Percentiles rank a stretch among this genome's conserved stretches.
These are phyloP conservation scores for Anoplophora glabripennis DNA, from an alignment of 1,140 invertebrate genomes.

Conservation along the genomic window DNA sequence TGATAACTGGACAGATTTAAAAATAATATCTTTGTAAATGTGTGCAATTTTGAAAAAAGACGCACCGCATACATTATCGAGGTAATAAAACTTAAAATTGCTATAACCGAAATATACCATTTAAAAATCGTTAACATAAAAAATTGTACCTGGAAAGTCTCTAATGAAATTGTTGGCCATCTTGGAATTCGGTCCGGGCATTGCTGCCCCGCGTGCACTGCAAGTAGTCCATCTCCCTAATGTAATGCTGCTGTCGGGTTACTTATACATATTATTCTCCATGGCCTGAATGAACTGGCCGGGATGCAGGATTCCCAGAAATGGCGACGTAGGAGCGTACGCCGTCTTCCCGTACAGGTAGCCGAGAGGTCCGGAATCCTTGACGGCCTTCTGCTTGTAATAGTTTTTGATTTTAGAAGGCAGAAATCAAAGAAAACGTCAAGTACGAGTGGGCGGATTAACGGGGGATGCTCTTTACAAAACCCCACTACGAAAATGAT, in stretches of 20 bases:
- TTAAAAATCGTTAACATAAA: conserved; percentile 70
- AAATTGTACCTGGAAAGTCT: conserved; percentile 75
- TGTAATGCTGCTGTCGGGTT: conserved; percentile 82
- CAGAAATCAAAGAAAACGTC: not conserved
- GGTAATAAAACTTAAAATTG: too few species aligned
- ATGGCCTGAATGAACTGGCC: conserved; percentile 91
- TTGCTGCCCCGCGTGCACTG: conserved; percentile 94
- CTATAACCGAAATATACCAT: too few species aligned
- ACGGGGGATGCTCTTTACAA: conserved; percentile 95
- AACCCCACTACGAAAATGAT: conserved; percentile 92
- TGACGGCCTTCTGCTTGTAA: conserved; percentile 91
- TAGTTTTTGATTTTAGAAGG: conserved; percentile 96
- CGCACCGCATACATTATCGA: too few species aligned
- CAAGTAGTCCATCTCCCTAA: conserved; percentile 85
- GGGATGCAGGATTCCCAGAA: conserved; percentile 88
- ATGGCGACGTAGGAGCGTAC: conserved; percentile 95
- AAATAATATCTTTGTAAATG: too few species aligned
- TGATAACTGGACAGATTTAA: too few species aligned
- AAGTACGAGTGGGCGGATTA: conserved; percentile 56
- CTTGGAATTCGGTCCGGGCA: conserved; percentile 98
- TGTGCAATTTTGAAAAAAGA: too few species aligned
- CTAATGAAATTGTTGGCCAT: conserved; percentile 96
- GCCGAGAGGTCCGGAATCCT: conserved; percentile 84
- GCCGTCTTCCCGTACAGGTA: conserved; percentile 93
- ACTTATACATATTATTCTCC: conserved; percentile 94